Evolutionary conservation across 2,113 vertebrate genomes (phyloP).

Genomic region (Cettia cetti): DNA sequence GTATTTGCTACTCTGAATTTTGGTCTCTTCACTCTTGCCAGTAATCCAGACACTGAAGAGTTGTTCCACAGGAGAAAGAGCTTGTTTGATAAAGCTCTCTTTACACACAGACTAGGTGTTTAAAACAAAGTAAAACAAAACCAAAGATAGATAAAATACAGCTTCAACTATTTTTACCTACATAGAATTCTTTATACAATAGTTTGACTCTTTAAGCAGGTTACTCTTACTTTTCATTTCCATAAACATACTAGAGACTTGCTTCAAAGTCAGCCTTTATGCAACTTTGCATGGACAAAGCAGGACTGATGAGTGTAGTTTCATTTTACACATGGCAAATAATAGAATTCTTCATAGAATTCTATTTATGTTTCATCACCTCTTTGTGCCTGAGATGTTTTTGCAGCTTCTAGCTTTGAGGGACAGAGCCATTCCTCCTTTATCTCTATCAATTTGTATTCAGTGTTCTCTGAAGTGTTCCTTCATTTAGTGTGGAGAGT

Average conservation of each 20-base stretch:
- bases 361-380: background rate
- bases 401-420: background rate
- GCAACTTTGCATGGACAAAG: background rate
- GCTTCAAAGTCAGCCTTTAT: background rate
- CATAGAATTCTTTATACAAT: background rate
- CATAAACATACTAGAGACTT: background rate
- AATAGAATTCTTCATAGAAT: background rate
- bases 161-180: background rate
- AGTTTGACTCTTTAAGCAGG: background rate
- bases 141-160: too few species aligned
- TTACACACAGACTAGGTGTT: background rate
- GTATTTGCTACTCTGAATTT: background rate
- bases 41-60: background rate
- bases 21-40: background rate
- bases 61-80: background rate
- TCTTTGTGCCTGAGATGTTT: background rate
- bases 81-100: background rate
- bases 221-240: background rate
- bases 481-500: background rate
- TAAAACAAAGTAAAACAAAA: background rate
- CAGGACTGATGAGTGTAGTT: accelerated
- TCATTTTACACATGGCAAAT: background rate
- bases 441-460: background rate
- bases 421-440: background rate
- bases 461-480: background rate